These are phyloP conservation scores for Poliocrania exsul DNA, from an alignment of 2,797 vertebrate genomes.

Conservation along the genomic window DNA sequence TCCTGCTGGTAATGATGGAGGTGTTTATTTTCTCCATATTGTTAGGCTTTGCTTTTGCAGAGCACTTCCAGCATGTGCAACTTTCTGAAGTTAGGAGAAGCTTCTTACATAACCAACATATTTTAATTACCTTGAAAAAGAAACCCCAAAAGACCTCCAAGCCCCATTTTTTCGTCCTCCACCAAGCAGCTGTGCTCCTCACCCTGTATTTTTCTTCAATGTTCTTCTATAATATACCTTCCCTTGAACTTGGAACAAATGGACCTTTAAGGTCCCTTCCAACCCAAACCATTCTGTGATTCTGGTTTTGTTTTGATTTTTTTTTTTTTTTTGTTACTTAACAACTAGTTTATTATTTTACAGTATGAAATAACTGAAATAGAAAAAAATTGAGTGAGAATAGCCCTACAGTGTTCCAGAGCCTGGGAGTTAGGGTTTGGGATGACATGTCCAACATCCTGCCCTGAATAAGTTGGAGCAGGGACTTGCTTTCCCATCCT, in stretches of 20 bases:
- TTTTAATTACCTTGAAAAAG: background rate
- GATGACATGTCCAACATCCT: background rate
- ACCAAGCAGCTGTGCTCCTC: background rate
- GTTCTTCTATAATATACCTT: background rate
- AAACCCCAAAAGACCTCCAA: background rate
- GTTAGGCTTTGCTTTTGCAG: background rate
- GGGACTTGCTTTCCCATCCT: background rate
- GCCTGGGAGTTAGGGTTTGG: background rate
- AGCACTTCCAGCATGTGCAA: background rate
- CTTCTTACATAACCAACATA: background rate
- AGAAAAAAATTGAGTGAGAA: background rate
- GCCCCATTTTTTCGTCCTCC: background rate
- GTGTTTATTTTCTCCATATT: conserved; percentile 38
- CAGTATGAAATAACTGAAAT: background rate
- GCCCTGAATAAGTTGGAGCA: background rate
- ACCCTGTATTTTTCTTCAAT: background rate
- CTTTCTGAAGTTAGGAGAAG: background rate
- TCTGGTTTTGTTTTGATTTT: background rate
- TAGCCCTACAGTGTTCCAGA: background rate
- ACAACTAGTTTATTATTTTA: background rate
- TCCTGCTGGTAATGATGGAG: conserved; percentile 59
- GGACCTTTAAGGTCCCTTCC: background rate
- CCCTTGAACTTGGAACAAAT: background rate
- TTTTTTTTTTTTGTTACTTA: background rate
- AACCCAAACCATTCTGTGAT: background rate